Evolutionary conservation across 2,113 vertebrate species (phyloP), one percentile per base, ranked within the genome.

Genomic region (Nibea albiflora): DNA sequence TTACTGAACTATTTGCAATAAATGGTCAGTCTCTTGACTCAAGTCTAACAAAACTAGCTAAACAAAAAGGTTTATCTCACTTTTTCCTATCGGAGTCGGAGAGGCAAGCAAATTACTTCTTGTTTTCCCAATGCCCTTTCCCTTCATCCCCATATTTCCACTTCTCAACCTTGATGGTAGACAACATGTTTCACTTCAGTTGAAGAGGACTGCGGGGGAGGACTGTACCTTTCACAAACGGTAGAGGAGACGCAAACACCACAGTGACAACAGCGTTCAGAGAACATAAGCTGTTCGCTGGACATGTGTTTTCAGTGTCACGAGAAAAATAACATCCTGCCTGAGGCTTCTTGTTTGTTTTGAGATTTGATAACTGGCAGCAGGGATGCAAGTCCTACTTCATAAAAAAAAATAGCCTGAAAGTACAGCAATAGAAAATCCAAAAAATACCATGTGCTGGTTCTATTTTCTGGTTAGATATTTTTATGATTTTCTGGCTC

Each of bases 391-490:
- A 71, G 60, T 42, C 53, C 14, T 2, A 61, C 53, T 81, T 73
- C n/a, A 73, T 35, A 16, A 44, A 60, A 74, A 22, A 54, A 73
- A 62, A 81, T 2, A 58, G 24, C 70, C 7, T 15, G 26, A 76
- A 60, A 44, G 35, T 61, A 49, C 7, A 56, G 24, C 44, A 22
- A 11, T 3, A 50, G 35, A 66, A 61, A 73, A 64, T 54, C 74
- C 69, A 75, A 53, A 85, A 73, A 68, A 47, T 57, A 85, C 80
- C 69, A 73, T 76, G 64, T 90, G 81, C 11, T 71, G 52, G 35
- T 53, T 76, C 70, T 58, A 24, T 82, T 86, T 77, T 63, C 61
- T 75, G 39, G n/a, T 61, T 47, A 62, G 28, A 65, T 54, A 46
- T 78, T 64, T 62, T 57, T 46, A 7, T 49, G 47, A 24, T 74